Evolutionary conservation across 2,797 vertebrate species (phyloP).

Genomic region (Acanthurus lineatus): DNA sequence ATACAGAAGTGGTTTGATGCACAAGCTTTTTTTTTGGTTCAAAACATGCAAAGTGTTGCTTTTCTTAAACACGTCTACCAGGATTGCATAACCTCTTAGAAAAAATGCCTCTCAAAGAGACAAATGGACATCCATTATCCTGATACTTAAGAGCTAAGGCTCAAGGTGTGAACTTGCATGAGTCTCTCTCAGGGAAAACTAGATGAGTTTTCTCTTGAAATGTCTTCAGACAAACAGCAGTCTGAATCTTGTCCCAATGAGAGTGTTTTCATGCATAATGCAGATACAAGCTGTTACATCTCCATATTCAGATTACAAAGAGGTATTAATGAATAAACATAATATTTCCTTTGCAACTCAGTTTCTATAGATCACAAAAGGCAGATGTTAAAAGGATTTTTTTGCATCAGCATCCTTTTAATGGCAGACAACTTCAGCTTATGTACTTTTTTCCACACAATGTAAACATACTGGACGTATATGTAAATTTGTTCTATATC

Average conservation of each 20-base stretch:
- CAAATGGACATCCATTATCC: neutral
- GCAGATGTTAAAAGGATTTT: constrained; percentile 28
- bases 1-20: constrained; percentile 22
- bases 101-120: neutral
- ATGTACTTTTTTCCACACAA: neutral
- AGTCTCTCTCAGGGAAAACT: constrained; percentile 24
- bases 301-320: constrained; percentile 60
- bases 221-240: constrained; percentile 40
- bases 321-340: constrained; percentile 58
- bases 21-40: neutral
- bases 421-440: constrained; percentile 1
- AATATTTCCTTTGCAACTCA: constrained; percentile 41
- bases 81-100: constrained; percentile 7
- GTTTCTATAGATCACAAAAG: constrained; percentile 24
- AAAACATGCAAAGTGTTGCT: neutral
- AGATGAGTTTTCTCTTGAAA: constrained; percentile 38
- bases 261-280: constrained; percentile 57
- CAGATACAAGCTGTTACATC: constrained; percentile 57
- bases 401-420: constrained; percentile 16
- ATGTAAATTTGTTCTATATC: neutral
- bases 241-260: constrained; percentile 30
- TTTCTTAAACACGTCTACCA: constrained; percentile 25
- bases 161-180: constrained; percentile 13
- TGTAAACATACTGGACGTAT: neutral
- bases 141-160: constrained; percentile 20